These are phyloP conservation scores for Spodoptera picta DNA, from an alignment of 2,888 invertebrate species.

Conservation along the genomic window DNA sequence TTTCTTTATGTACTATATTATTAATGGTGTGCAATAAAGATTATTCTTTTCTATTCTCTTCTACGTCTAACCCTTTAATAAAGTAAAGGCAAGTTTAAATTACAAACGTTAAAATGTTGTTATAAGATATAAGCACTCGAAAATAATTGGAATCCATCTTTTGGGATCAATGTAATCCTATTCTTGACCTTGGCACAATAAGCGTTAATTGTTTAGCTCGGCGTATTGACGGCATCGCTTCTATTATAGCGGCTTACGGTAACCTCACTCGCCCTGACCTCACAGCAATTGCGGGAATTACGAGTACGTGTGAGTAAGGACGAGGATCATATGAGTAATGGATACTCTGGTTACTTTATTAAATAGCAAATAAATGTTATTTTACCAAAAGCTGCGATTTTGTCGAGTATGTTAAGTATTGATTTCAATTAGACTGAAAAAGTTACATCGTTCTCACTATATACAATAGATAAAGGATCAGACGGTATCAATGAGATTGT, in stretches of 20 bases:
- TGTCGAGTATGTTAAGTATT: no score
- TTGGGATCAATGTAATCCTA: constrained; percentile 15
- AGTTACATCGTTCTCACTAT: no score
- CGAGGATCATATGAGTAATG: constrained; percentile 16
- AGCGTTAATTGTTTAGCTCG: constrained; percentile 47
- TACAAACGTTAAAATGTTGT: constrained; percentile 4
- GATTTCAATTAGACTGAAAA: no score
- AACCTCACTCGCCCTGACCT: constrained; percentile 48
- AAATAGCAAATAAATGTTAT: no score
- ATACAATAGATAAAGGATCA: no score
- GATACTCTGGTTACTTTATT: constrained; percentile 5
- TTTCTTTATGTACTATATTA: no score
- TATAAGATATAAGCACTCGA: background rate
- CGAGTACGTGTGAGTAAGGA: constrained; percentile 32
- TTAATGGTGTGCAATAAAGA: no score
- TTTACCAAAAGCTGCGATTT: no score
- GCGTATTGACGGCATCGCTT: constrained; percentile 48
- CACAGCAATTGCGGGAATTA: constrained; percentile 52
- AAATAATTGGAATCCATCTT: constrained; percentile 9
- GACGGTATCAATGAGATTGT: no score
- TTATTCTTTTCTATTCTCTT: no score
- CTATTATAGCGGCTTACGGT: constrained; percentile 51
- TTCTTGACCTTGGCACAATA: constrained; percentile 38
- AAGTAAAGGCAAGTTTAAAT: background rate
- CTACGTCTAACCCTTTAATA: no score